Conservation (phyloP, 2,797 vertebrate genomes). For the Melanotaenia maccullochi region DNA sequence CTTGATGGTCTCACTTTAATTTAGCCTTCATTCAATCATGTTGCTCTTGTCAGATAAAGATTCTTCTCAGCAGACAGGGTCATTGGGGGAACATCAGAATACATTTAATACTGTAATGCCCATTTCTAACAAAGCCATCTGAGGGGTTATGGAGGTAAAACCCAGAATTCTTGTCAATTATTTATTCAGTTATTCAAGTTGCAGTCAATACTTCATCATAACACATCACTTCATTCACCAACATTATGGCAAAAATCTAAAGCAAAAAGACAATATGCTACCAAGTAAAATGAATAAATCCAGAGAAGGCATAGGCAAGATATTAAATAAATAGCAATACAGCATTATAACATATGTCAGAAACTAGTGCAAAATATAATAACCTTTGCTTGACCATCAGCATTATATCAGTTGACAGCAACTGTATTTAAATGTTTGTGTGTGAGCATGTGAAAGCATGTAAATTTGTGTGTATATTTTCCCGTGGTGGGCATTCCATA, state of each 20-base stretch:
- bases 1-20: constrained; percentile 63
- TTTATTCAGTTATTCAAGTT: neutral
- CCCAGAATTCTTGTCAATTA: neutral
- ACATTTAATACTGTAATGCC: constrained; percentile 4
- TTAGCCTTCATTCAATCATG: constrained; percentile 63
- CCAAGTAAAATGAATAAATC: neutral
- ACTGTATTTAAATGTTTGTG: constrained; percentile 19
- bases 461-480: constrained; percentile 40
- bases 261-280: neutral
- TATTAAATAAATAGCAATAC: neutral
- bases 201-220: neutral
- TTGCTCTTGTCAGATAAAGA: constrained; percentile 38
- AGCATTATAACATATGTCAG: neutral
- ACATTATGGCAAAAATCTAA: neutral
- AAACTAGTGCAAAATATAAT: neutral
- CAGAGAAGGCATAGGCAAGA: neutral
- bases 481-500: constrained; percentile 52
- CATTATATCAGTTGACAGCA: constrained; percentile 7
- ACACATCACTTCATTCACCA: neutral
- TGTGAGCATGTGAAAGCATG: constrained; percentile 37
- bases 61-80: constrained; percentile 37
- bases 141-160: neutral
- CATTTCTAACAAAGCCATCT: constrained; percentile 16
- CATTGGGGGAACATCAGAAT: constrained; percentile 38
- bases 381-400: constrained; percentile 15